Evolutionary conservation across 1,140 invertebrate genomes (phyloP), one percentile per base, ranked within the genome.

Genomic region (Drosophila repletoides): DNA sequence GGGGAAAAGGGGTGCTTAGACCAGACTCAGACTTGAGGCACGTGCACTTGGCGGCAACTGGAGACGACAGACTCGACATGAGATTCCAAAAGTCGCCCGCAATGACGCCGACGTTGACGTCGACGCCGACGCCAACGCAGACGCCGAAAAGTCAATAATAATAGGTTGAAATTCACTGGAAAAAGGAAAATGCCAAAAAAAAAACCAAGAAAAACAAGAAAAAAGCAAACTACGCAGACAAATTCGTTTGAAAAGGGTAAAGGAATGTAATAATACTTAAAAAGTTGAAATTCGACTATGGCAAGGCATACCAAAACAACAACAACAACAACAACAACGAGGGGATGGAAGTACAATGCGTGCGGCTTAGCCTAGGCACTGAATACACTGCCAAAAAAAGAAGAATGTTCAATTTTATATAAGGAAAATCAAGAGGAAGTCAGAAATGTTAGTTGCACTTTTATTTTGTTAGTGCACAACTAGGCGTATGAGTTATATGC

Each of bases 191-290:
- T 2, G 14, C 31, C 9, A 14, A 19, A 26, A 48, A 53, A 46
- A 21, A 40, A 55, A 34, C 19, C 43, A 58, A 52, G 36, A 61
- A 65, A 77, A 46, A 60, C 55, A 38, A 29, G 14, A 52, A 15
- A 52, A 48, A 64, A 7, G 9, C 21, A 60, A 83, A 79, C 76
- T 63, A 60, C 66, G 66, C 79, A 84, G 80, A 84, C 80, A 84
- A 84, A 84, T 84, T 84, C 79, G 79, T 63, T 86, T 84, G 74
- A 86, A 86, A 86, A 86, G 81, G 81, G 76, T 86, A 72, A 86
- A 80, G 80, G 80, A 86, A 86, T 86, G 80, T 80, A 86, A 86
- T 86, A 86, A 86, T 86, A 79, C 80, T 86, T 86, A 71, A 86
- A 86, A 86, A 86, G 55, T 86, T 80, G 81, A 86, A 86, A 86